A percentile compares a stretch with the other conserved stretches of the same genome.
Evolutionary conservation across 2,888 invertebrate genomes (phyloP).

Genomic region (Allolobophora icterica): DNA sequence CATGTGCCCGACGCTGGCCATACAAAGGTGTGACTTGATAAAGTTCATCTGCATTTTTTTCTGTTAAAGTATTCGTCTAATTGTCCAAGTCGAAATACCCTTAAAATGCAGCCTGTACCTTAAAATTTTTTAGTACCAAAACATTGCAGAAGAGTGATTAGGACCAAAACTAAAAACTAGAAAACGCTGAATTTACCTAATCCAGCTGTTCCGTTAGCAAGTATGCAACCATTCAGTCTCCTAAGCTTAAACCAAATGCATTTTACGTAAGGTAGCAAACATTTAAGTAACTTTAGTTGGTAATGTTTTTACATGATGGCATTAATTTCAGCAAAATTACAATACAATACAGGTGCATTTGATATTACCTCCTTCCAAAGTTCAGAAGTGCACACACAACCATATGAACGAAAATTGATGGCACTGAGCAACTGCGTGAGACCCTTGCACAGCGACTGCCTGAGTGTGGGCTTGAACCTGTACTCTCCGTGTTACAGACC

Average conservation of each 20-base stretch:
- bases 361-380: neutral
- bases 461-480: too few relatives aligned
- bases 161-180: too few relatives aligned
- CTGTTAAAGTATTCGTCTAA: neutral
- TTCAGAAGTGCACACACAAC: too few relatives aligned
- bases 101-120: neutral
- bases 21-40: neutral
- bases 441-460: too few relatives aligned
- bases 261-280: neutral
- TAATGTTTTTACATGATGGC: too few relatives aligned
- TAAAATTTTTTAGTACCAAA: neutral
- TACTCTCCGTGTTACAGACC: too few relatives aligned
- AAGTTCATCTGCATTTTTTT: neutral
- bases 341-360: neutral
- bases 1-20: conserved; percentile 10
- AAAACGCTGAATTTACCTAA: too few relatives aligned
- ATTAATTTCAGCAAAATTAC: neutral
- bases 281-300: neutral
- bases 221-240: neutral
- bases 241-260: neutral
- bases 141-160: too few relatives aligned
- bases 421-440: too few relatives aligned
- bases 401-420: too few relatives aligned
- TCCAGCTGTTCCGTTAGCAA: too few relatives aligned
- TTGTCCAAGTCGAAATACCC: neutral